Evolutionary conservation across 92 coral and sea anemone genomes (phyloP), one percentile per base, ranked within the genome.

Genomic region (Phymanthus crucifer): DNA sequence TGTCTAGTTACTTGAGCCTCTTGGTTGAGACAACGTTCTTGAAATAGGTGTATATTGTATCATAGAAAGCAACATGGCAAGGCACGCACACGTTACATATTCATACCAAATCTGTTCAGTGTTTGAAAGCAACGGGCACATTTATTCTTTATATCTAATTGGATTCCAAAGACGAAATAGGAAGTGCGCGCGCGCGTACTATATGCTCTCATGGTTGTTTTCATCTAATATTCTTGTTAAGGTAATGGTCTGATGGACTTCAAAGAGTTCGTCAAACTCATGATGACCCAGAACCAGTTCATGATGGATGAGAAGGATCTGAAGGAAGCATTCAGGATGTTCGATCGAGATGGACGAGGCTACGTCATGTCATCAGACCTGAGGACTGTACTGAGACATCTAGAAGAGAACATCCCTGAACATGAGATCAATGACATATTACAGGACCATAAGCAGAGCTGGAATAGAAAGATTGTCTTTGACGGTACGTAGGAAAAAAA

Each of bases 221-320:
- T 21, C 14, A 6, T 54, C 11, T 4, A n/a, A n/a, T n/a, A n/a
- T n/a, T n/a, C n/a, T 54, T 6, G 1, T 1, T 10, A 33, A 93
- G 99, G 99, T 23, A 95, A 95, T 69, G 99, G 99, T 12, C 89
- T 91, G 50, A 95, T 95, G 90, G 96, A 95, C 76, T 93, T 95
- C 74, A 88, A 83, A 48, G 99, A 95, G 87, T 95, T 95, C 78
- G 97, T 93, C 6, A 93, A 89, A 45, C 88, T 95, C 45, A 95
- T 95, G 99, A 90, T 91, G 35, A 92, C 93, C 17, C 89, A 90
- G 79, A 93, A 95, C 72, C 97, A 95, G 84, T 93, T 93, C 66
- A 86, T 93, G 67, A 86, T 95, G 90, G 95, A 91, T 71, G 98
- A 95, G 40, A 89, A 86, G 7, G 99, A 95, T 40, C 66, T 94